Base-by-base conservation (phyloP, 2,113 vertebrate genomes). In the Phylloscopus trochilus region DNA sequence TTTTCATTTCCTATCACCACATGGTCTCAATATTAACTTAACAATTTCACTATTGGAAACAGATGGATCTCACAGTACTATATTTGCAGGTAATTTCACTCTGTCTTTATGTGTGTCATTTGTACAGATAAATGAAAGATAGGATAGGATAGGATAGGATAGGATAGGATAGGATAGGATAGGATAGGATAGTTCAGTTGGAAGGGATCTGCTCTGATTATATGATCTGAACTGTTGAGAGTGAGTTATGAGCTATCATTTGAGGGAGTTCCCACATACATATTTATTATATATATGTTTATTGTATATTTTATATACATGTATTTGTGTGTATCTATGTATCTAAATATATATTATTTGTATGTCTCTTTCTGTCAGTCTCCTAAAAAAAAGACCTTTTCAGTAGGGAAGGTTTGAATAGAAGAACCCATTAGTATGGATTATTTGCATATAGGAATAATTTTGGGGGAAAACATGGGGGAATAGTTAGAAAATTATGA, bases 221-320 rank as follows among this genome's bases (percentile, higher is more conserved):
- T 10, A 17, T 66, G 13, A 33, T 90, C 92, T 83, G 33, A 16
- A 46, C 37, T 49, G 5, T 62, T 91, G 64, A 46, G 66, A 89
- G 16, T 44, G 26, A 87, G n/a, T 62, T 58, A 63, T 37, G 27
- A 88, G 16, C 30, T 58, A 69, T 46, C 16, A 35, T 9, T 39
- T 80, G 35, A 16, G 5, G 5, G 0, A 2, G 1, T 0, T 69
- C 8, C 16, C 24, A 39, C 30, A 28, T 15, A 55, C 33, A 23
- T 64, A 39, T 75, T 23, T n/a, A 28, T 41, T 53, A 56, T 13
- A 23, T 39, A 17, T 44, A 28, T 62, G 11, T 67, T 53, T 46
- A 46, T 46, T 67, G 24, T 77, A 20, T 44, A 51, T 80, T 60
- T 46, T 20, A 39, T 20, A 24, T 27, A 6, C 44, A 13, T 33